Base-by-base conservation (phyloP, 2,113 vertebrate species). In the Megaleporinus macrocephalus region DNA sequence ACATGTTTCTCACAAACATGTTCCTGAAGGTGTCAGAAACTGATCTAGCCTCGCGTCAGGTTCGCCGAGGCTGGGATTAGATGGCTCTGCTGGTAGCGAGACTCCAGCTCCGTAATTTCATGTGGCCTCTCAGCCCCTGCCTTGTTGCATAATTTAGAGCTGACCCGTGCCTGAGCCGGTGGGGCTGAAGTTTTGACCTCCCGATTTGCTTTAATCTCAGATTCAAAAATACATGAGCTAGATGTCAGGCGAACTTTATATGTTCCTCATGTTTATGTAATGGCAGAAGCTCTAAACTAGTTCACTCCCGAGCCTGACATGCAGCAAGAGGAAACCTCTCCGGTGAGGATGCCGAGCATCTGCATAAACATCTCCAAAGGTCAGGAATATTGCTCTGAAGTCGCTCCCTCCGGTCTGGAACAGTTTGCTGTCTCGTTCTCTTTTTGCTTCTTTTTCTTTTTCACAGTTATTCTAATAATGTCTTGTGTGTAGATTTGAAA, bases 111-210 rank as follows among this genome's bases (percentile, higher is more conserved):
- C 86, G 91, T 92, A 87, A 91, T 92, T 88, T 85, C 83, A 79
- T 89, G 79, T 22, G 51, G 84, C 83, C 85, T 70, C 41, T 76
- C 30, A 44, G 63, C 88, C 86, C 78, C 88, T 24, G 41, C 61
- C 84, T 72, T 72, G 74, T 68, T 93, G 86, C 91, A 93, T 92
- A 87, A 92, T 93, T 93, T 83, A 93, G 73, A 78, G 86, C 76
- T 90, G 91, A 91, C 90, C 91, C 76, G 15, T 73, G 87, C 74
- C 70, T 85, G 62, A 87, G 82, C 82, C 68, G 59, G 87, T 80
- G 55, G 85, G 87, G 83, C 86, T 91, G 85, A 88, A 91, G 88
- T 91, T 89, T 78, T 93, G 90, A 93, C 90, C 91, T 89, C 71
- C 57, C 81, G 89, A 87, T 91, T 91, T 92, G 83, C 88, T 92